phyloP scores from a whole-genome alignment of 2,888 invertebrate species.

The Portevinia maculata region DNA sequence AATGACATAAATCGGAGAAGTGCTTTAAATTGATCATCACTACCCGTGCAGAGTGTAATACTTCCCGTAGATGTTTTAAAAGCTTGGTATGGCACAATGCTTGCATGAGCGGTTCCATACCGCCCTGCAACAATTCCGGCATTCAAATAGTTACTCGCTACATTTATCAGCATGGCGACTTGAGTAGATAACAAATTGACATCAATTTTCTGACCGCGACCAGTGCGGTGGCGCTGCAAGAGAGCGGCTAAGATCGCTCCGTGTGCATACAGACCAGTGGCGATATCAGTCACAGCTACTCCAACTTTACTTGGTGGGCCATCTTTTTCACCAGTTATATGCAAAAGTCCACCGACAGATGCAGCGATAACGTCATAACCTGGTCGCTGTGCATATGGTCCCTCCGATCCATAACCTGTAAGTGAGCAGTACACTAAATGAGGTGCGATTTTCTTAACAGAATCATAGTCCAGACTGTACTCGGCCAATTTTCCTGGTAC shows the following conservation, averaged over 20 bases:
- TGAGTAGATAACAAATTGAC: conserved; percentile 97
- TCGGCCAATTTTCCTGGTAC: conserved; percentile 93
- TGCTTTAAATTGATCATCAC: conserved; percentile 90
- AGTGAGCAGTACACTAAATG: conserved; percentile 95
- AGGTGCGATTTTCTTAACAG: conserved; percentile 88
- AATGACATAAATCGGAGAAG: conserved; percentile 87
- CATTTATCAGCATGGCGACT: conserved; percentile 93
- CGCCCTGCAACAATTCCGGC: conserved; percentile 89
- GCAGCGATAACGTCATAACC: conserved; percentile 98
- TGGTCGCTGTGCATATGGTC: conserved; percentile 93
- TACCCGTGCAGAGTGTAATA: conserved; percentile 94
- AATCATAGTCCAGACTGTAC: conserved; percentile 91
- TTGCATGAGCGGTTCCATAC: conserved; percentile 97
- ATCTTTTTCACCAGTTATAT: conserved; percentile 92
- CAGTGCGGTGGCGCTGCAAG: conserved; percentile 89
- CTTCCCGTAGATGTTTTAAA: conserved; percentile 93
- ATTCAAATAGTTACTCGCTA: conserved; percentile 95
- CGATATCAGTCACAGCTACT: conserved; percentile 96
- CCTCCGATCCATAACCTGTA: conserved; percentile 94
- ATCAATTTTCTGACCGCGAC: conserved; percentile 95
- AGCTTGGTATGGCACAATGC: conserved; percentile 96
- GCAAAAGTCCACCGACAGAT: conserved; percentile 94
- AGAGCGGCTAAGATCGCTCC: conserved; percentile 97
- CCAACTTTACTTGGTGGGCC: conserved; percentile 96
- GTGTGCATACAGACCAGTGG: conserved; percentile 96